Base-by-base conservation (phyloP, 2,888 invertebrate genomes). In the Petrolisthes cinctipes region DNA sequence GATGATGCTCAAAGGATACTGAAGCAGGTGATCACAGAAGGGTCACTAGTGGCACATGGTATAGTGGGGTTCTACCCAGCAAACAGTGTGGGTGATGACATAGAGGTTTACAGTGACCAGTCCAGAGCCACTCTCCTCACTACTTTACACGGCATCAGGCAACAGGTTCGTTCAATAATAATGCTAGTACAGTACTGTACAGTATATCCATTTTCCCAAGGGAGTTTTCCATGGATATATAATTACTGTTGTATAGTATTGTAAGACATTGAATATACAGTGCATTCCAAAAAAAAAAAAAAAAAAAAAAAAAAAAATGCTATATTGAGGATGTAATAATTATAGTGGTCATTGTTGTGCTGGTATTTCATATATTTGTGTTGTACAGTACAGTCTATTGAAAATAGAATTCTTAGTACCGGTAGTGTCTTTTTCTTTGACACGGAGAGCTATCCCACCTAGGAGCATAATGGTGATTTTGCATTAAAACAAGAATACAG, bases 61-160 rank as follows among this genome's bases (percentile, higher is more conserved):
- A 93, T 93, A 37, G 92, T 94, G 6, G 94, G 93, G 0, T 94
- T 94, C 92, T 94, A 93, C 91, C 93, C 93, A 9, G 94, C 94
- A 81, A 93, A 93, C 88, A 92, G 93, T 91, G 91, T 91, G 0
- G 93, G 92, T 0, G 94, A 94, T 92, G 94, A 94, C 91, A 94
- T 94, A 79, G 90, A 92, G 61, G 76, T 93, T 9, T 92, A 91
- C 85, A 91, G 91, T 66, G 92, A 92, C 76, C 91, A 92, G 80
- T 91, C 92, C 78, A 91, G 93, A 23, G 92, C 85, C 23, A 92
- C 92, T 37, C 89, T 90, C 17, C 68, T 91, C 51, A 93, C 92
- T 51, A 82, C 89, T 89, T 89, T 92, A 6, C 91, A 91, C 90
- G 92, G 92, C 37, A 87, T 92, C 23, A 86, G 93, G 91, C 91